Base-by-base conservation (phyloP, 2,888 invertebrate genomes). In the Pycnomerus fuliginosus region DNA sequence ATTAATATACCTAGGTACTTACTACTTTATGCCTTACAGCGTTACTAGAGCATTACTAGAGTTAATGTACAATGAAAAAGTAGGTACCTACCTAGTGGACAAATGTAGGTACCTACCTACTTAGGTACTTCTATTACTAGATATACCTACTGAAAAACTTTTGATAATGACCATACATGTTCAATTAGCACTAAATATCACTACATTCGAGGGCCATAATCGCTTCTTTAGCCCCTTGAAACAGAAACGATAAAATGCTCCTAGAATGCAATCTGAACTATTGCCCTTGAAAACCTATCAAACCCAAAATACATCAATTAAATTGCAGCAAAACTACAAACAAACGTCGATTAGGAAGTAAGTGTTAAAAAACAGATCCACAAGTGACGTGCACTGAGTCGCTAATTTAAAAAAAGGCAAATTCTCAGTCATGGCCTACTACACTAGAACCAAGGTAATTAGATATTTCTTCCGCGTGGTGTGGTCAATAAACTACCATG, bases 401-500 rank as follows among this genome's bases (percentile, higher is more conserved):
- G n/a, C n/a, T n/a, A 35, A 37, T 37, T 33, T 33, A 10, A 34
- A 24, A 7, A 30, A 38, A 38, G 38, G 38, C 23, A 15, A 38
- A 15, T 20, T 36, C 39, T 38, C 38, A 31, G 39, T 39, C 39
- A 39, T 39, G 39, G 39, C 39, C 39, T 39, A 39, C 31, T 39
- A 31, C 25, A 39, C 39, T 32, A 16, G 24, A 31, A 31, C 39
- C 39, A 39, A 39, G 39, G 39, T 39, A n/a, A 31, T 16, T 32
- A 20, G 5, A 20, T 20, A 16, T 39, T 39, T 39, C 39, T 39
- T 39, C 39, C 39, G 39, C 25, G 32, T 39, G 25, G 25, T 38
- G 31, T 39, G 39, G 39, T 39, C 39, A 39, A 39, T 39, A 39
- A 39, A 39, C 39, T 32, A 39, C 23, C 34, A 29, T 36, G 36